phyloP scores from a whole-genome alignment of 1,140 invertebrate species.

The Nephila pilipes region DNA sequence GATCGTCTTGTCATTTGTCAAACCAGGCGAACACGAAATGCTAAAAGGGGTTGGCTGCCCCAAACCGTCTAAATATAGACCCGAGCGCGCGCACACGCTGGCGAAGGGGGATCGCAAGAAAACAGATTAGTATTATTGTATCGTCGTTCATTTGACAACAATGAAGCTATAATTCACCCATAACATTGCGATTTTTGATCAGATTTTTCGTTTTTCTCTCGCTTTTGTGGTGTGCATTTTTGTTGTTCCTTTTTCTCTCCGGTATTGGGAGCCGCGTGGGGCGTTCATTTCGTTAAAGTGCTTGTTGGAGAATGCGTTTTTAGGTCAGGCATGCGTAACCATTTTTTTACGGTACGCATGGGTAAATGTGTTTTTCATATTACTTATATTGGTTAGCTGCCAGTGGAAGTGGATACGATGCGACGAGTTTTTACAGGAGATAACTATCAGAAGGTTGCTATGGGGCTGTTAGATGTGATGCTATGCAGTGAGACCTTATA shows the following conservation, averaged over 20 bases:
- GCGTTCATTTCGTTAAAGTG: conserved; percentile 38
- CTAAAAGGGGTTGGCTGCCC: conserved; percentile 60
- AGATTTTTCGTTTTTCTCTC: conserved; percentile 26
- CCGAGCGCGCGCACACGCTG: neutral
- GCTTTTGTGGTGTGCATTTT: neutral
- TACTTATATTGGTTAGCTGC: conserved; percentile 34
- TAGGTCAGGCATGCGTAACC: conserved; percentile 31
- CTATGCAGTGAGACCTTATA: no score
- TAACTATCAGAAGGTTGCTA: neutral
- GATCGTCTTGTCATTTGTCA: conserved; percentile 74
- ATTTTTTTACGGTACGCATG: conserved; percentile 21
- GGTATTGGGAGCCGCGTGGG: neutral
- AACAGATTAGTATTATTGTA: conserved; percentile 70
- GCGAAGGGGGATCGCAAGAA: conserved; percentile 35
- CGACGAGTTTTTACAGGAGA: neutral
- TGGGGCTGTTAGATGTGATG: neutral
- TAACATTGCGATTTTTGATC: conserved; percentile 63
- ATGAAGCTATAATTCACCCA: conserved; percentile 69
- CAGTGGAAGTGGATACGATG: neutral
- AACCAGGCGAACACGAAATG: conserved; percentile 60
- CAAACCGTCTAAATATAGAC: conserved; percentile 65
- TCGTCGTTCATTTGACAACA: conserved; percentile 60
- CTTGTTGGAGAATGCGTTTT: conserved; percentile 40
- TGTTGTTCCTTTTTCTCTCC: neutral
- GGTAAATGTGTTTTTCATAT: conserved; percentile 49